Evolutionary conservation across 2,888 invertebrate genomes (phyloP).

Genomic region (Apeira syringaria): DNA sequence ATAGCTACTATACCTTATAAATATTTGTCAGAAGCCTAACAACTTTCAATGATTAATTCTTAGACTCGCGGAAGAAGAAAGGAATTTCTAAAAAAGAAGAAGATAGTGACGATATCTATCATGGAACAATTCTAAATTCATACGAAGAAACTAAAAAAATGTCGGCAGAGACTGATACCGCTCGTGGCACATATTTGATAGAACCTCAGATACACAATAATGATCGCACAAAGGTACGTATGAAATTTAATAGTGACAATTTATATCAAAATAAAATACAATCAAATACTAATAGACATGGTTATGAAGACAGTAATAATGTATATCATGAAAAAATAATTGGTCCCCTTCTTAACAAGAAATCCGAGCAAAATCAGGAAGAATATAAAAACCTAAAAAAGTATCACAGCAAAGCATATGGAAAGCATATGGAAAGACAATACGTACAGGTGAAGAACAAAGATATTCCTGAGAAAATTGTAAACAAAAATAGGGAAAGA

Average conservation of each 20-base stretch:
- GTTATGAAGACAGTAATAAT: no score
- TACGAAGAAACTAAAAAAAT: conserved; percentile 3
- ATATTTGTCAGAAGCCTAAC: no score
- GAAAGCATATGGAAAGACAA: not conserved
- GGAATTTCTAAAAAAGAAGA: not conserved
- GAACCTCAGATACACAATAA: not conserved
- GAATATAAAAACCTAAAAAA: no score
- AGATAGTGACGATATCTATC: not conserved
- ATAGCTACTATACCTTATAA: no score
- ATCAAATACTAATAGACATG: no score
- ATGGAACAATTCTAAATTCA: conserved; percentile 1
- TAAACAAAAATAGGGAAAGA: not conserved
- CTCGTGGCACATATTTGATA: not conserved
- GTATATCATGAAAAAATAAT: not conserved
- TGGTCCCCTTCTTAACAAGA: no score
- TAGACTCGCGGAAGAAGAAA: not conserved
- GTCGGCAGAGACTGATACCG: not conserved
- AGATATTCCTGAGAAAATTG: not conserved
- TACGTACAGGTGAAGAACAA: not conserved
- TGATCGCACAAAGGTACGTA: no score
- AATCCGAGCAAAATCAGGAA: no score
- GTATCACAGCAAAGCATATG: no score
- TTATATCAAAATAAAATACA: no score
- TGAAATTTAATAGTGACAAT: no score
- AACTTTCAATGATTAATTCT: not conserved